phyloP scores from a whole-genome alignment of 2,113 vertebrate genomes.

The Ceyx melanurus region DNA sequence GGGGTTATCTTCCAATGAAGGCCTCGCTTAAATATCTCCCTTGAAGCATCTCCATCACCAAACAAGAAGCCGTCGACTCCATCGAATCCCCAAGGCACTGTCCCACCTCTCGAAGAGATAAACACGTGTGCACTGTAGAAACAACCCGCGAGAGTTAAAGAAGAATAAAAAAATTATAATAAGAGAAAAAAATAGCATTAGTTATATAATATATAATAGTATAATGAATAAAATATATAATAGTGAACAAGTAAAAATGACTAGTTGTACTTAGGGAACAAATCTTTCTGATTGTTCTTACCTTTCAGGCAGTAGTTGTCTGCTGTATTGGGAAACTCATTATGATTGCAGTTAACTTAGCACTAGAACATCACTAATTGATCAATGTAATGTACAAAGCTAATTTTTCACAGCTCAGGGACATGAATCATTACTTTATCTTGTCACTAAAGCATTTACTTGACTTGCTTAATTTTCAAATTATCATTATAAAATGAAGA shows the following conservation, averaged over 20 bases:
- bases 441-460: slow-evolving; percentile 67
- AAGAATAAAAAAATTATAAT: not conserved
- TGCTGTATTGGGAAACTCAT: slow-evolving; percentile 58
- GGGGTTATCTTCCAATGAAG: not conserved
- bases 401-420: slow-evolving; percentile 58
- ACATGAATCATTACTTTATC: slow-evolving; percentile 62
- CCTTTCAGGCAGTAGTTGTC: not conserved
- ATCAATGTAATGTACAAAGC: slow-evolving; percentile 52
- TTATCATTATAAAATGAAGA: slow-evolving; percentile 64
- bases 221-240: no score
- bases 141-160: not conserved
- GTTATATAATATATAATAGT: no score
- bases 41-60: not conserved
- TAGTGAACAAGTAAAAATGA: not conserved
- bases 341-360: slow-evolving; percentile 56
- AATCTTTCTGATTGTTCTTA: not conserved
- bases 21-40: not conserved
- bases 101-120: not conserved
- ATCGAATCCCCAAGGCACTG: not conserved
- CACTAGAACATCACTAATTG: slow-evolving; percentile 63
- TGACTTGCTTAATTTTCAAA: slow-evolving; percentile 71
- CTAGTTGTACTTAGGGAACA: not conserved
- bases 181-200: not conserved
- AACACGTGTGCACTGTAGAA: not conserved
- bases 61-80: not conserved